phyloP scores from a whole-genome alignment of 2,797 vertebrate species.

The Acomys russatus region DNA sequence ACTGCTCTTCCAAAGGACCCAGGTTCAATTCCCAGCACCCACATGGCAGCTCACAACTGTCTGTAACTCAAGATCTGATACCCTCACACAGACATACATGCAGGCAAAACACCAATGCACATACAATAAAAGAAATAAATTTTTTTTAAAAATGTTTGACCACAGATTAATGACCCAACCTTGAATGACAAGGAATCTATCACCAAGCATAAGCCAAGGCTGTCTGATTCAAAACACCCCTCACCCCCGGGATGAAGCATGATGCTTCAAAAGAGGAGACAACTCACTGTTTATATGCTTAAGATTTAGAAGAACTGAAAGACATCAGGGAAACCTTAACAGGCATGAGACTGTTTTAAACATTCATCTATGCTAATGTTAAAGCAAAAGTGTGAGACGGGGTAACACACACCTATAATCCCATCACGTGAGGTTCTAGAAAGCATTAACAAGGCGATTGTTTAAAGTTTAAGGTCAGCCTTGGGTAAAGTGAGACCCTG shows the following conservation, averaged over 20 bases:
- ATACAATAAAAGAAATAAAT: too few species aligned
- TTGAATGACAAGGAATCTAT: not conserved
- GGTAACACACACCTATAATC: not conserved
- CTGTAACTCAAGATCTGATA: too few species aligned
- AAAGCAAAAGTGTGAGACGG: not conserved
- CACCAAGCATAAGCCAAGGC: not conserved
- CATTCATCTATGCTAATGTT: not conserved
- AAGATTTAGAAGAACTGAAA: not conserved
- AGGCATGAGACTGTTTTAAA: not conserved
- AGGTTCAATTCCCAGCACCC: too few species aligned
- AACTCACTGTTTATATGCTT: not conserved
- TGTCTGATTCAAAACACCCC: not conserved
- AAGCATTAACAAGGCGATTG: fast-evolving
- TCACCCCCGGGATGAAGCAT: not conserved
- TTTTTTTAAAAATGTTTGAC: not conserved
- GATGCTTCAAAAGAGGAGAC: not conserved
- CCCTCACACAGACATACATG: too few species aligned
- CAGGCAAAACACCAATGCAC: too few species aligned
- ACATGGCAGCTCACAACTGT: too few species aligned
- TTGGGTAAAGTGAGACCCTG: not conserved
- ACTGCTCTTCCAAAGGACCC: too few species aligned
- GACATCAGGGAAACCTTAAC: not conserved
- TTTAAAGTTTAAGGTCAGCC: not conserved
- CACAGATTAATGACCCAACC: constrained; percentile 51
- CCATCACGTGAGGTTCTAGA: not conserved